Evolutionary conservation across 2,888 invertebrate genomes (phyloP).

Genomic region (Harpalus rufipes): DNA sequence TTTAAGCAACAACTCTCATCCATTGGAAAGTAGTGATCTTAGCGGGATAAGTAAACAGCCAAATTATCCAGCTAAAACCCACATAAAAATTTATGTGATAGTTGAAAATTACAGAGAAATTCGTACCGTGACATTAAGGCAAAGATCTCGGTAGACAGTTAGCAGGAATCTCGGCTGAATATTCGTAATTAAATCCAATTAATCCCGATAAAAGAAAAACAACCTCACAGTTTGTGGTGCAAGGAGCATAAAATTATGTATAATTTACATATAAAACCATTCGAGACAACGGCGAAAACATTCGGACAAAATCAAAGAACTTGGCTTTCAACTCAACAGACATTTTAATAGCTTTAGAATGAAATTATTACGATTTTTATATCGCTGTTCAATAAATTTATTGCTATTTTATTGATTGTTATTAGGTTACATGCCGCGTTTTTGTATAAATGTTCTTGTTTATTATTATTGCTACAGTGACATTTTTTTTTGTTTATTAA

Average conservation of each 20-base stretch:
- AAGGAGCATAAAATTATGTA: conserved; percentile 63
- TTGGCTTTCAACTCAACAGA: conserved; percentile 46
- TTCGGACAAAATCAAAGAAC: conserved; percentile 55
- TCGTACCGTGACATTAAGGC: conserved; percentile 27
- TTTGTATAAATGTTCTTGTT: conserved; percentile 39
- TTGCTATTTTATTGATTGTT: conserved; percentile 55
- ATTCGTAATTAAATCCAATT: conserved; percentile 61
- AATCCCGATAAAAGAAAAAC: conserved; percentile 60
- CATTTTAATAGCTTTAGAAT: conserved; percentile 31
- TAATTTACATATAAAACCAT: conserved; percentile 63
- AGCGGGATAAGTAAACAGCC: conserved; percentile 28
- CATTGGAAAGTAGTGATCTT: background rate
- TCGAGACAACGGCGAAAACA: conserved; percentile 32
- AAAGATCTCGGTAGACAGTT: conserved; percentile 20
- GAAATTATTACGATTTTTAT: conserved; percentile 51
- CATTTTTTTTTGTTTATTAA: conserved; percentile 25
- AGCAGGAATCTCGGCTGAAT: conserved; percentile 47
- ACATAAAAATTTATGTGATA: conserved; percentile 59
- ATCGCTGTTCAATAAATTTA: conserved; percentile 57
- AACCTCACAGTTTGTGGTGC: conserved; percentile 49
- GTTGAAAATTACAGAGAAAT: conserved; percentile 61
- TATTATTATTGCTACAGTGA: background rate
- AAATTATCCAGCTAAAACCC: conserved; percentile 17
- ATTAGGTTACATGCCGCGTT: conserved; percentile 34
- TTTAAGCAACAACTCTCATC: conserved; percentile 4